Evolutionary conservation across 2,113 vertebrate species (phyloP), one percentile per base, ranked within the genome.

Genomic region (Dasypus novemcinctus): DNA sequence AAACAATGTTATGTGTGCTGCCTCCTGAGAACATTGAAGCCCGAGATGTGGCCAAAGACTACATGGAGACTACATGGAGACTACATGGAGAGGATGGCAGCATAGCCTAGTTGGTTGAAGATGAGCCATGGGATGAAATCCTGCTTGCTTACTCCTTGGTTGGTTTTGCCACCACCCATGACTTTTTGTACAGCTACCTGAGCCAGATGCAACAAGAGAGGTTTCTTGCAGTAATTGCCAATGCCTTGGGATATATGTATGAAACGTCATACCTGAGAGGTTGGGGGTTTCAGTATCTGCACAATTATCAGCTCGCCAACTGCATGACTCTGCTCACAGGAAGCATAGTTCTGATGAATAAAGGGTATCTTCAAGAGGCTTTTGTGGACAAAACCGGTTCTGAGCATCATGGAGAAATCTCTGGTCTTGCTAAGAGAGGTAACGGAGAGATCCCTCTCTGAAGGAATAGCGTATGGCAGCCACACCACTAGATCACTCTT

Each of bases 61-160:
- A n/a, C n/a, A n/a, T n/a, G n/a, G n/a, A n/a, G n/a, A n/a, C n/a
- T n/a, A n/a, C n/a, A n/a, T n/a, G n/a, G n/a, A n/a, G n/a, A n/a
- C n/a, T n/a, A n/a, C 98, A 99, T 99, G 99, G 99, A 99, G 98
- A 99, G 99, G 98, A 99, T 99, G 99, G n/a, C 99, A 0, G 99
- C 99, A 97, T 99, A n/a, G n/a, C n/a, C n/a, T n/a, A n/a, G n/a
- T n/a, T n/a, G n/a, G n/a, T n/a, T n/a, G n/a, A 99, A 97, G 99
- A 99, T n/a, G 99, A 99, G 9, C 99, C 99, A 0, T 99, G 99
- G 99, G 99, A 99, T 97, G 99, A 99, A 78, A 99, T 99, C 33
- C 99, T 99, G 0, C 97, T 99, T 61, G 99, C 99, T 11, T 99
- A 99, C 98, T 99, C 99, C 87, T 98, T 99, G 97, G 99, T 99